Evolutionary conservation across 2,888 invertebrate genomes (phyloP).

Genomic region (Napeogenes sylphis): DNA sequence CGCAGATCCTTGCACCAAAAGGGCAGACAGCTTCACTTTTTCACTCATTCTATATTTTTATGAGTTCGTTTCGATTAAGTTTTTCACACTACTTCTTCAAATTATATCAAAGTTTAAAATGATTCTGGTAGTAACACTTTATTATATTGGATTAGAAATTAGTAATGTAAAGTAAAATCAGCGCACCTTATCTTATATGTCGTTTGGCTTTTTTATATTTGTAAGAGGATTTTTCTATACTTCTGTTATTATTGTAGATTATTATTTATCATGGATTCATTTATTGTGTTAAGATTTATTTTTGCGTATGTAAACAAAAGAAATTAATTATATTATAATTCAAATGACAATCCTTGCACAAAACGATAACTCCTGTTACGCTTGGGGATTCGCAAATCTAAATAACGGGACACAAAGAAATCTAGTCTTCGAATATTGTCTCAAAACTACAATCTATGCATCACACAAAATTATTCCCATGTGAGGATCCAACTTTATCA

Average conservation of each 20-base stretch:
- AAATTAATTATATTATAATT: no score
- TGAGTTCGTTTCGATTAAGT: neutral
- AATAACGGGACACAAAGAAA: no score
- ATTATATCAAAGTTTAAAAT: neutral
- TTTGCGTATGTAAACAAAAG: no score
- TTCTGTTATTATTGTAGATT: neutral
- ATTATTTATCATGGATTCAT: neutral
- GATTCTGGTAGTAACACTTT: neutral
- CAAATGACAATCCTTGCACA: no score
- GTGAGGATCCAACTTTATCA: no score
- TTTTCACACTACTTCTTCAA: neutral
- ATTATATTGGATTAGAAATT: neutral
- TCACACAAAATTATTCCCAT: no score
- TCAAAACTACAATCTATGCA: no score
- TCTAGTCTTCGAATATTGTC: no score
- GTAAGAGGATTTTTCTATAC: neutral
- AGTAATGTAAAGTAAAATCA: neutral
- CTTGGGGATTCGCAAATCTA: no score
- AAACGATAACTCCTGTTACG: no score
- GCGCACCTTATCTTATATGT: neutral
- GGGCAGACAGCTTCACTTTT: constrained; percentile 44
- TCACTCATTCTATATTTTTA: constrained; percentile 37
- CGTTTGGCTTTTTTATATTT: neutral
- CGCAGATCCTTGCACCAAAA: constrained; percentile 47
- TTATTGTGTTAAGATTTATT: no score